phyloP scores from a whole-genome alignment of 2,113 vertebrate genomes.

The Apteryx owenii region DNA sequence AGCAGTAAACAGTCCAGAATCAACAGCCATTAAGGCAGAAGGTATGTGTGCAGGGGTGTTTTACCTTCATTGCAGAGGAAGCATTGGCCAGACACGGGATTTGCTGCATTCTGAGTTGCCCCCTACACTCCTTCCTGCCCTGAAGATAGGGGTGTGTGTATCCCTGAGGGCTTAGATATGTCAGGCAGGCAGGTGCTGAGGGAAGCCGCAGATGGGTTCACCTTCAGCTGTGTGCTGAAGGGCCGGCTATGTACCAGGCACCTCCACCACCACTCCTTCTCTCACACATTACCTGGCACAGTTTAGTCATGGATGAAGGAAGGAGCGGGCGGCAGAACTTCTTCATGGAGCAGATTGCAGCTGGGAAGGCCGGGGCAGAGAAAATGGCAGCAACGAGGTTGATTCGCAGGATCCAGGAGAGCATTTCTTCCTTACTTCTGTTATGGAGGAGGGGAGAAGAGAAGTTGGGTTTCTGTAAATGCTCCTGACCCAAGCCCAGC shows the following conservation, averaged over 20 bases:
- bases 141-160: not conserved
- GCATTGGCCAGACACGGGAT: not conserved
- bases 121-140: not conserved
- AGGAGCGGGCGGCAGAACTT: slow-evolving; percentile 94
- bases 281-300: slow-evolving; percentile 77
- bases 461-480: not conserved
- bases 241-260: not conserved
- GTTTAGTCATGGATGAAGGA: slow-evolving; percentile 87
- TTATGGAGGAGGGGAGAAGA: not conserved
- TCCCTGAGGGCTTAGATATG: not conserved
- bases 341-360: slow-evolving; percentile 97
- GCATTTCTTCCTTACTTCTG: slow-evolving; percentile 97
- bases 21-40: not conserved
- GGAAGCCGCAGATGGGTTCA: not conserved
- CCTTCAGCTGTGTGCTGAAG: not conserved
- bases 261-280: not conserved
- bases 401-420: slow-evolving; percentile 96
- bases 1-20: not conserved
- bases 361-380: slow-evolving; percentile 95
- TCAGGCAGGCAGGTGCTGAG: not conserved
- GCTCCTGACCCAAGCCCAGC: not conserved
- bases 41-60: not conserved
- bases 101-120: not conserved
- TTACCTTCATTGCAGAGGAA: not conserved
- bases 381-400: slow-evolving; percentile 95